Conservation (phyloP, 2,888 invertebrate species). For the Aelia acuminata region DNA sequence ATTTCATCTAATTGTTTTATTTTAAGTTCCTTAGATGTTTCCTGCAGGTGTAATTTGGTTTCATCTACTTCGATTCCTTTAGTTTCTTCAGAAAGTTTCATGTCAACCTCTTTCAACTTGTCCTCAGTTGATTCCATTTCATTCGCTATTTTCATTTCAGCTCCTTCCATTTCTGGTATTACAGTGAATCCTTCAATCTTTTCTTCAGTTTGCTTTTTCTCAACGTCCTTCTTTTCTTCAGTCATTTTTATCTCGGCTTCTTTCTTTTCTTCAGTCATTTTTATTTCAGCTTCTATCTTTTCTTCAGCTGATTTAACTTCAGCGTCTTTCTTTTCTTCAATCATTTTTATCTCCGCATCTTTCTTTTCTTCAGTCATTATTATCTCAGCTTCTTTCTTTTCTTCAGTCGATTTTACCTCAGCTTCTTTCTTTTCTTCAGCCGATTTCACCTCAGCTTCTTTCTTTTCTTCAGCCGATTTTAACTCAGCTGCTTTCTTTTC, state of each 20-base stretch:
- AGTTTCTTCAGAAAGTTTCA: not conserved
- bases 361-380: not conserved
- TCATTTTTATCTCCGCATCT: not conserved
- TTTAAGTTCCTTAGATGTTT: not conserved
- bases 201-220: constrained; percentile 63
- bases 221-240: not conserved
- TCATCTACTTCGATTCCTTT: not conserved
- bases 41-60: not conserved
- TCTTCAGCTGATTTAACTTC: not conserved
- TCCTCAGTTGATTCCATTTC: not conserved
- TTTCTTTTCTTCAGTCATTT: not conserved
- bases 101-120: not conserved
- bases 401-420: not conserved
- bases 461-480: not conserved
- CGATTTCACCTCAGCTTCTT: not conserved
- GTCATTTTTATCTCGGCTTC: not conserved
- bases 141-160: constrained; percentile 5
- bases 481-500: not conserved
- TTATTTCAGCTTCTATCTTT: not conserved
- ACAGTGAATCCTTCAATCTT: not conserved
- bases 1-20: constrained; percentile 30
- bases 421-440: not conserved
- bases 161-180: not conserved
- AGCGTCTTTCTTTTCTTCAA: not conserved
- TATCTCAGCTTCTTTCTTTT: not conserved